Conservation (phyloP, 2,888 invertebrate genomes). For the Sarcophaga subvicina region DNA sequence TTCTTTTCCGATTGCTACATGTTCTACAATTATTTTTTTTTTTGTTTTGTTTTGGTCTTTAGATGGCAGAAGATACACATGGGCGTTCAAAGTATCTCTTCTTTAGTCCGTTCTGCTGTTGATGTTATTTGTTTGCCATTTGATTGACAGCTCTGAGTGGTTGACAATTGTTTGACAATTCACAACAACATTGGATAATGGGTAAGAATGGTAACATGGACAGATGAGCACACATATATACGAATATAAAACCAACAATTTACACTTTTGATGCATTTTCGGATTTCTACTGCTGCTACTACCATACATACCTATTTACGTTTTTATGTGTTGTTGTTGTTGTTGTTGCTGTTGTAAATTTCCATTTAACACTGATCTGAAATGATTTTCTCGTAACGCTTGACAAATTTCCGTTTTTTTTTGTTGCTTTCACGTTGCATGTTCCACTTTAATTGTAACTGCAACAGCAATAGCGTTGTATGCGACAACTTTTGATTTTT, state of each 20-base stretch:
- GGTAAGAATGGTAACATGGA: conserved; percentile 49
- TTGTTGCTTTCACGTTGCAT: conserved; percentile 28
- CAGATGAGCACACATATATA: conserved; percentile 30
- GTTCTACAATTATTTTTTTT: conserved; percentile 1
- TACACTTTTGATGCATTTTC: conserved; percentile 61
- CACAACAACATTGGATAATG: conserved; percentile 71
- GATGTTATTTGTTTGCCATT: conserved; percentile 70
- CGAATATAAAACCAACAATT: conserved; percentile 43
- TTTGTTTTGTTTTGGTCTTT: background rate
- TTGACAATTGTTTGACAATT: conserved; percentile 81
- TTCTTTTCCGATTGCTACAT: background rate
- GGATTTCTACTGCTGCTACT: conserved; percentile 6
- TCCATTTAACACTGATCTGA: conserved; percentile 69
- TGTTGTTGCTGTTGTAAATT: conserved; percentile 23
- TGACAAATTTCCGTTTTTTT: conserved; percentile 76
- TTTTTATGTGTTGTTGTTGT: background rate
- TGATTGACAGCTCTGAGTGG: conserved; percentile 81
- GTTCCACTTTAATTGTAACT: conserved; percentile 58
- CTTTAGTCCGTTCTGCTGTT: conserved; percentile 51
- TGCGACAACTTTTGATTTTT: conserved; percentile 40
- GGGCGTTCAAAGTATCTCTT: conserved; percentile 51
- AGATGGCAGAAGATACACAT: background rate
- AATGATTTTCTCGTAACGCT: conserved; percentile 79
- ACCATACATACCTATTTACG: conserved; percentile 7
- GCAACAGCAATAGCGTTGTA: conserved; percentile 11